phyloP scores from a whole-genome alignment of 1,140 invertebrate species.

The Pectinophora gossypiella region DNA sequence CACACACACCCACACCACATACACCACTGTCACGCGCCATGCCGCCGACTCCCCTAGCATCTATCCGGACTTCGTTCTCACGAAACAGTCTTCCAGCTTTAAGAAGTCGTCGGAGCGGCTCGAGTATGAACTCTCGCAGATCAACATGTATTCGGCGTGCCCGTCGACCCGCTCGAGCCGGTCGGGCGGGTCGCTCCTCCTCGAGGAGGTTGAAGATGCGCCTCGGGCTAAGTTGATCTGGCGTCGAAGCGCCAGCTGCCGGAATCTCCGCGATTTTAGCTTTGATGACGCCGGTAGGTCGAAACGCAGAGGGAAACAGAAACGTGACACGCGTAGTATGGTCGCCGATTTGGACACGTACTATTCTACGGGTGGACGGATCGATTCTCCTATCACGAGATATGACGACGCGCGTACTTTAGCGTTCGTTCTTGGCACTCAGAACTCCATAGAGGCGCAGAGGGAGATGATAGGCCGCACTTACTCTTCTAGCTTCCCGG shows the following conservation, averaged over 20 bases:
- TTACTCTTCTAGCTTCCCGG: slow-evolving; percentile 90
- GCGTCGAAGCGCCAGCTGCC: slow-evolving; percentile 86
- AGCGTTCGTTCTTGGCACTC: slow-evolving; percentile 43
- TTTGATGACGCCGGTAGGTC: slow-evolving; percentile 81
- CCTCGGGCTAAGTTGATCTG: slow-evolving; percentile 24
- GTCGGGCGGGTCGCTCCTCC: slow-evolving; percentile 45
- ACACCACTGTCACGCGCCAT: slow-evolving; percentile 53
- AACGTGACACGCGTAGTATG: slow-evolving; percentile 43
- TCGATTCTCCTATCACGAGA: slow-evolving; percentile 85
- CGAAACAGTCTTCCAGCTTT: slow-evolving; percentile 57
- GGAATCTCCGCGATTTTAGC: slow-evolving; percentile 84
- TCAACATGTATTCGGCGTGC: slow-evolving; percentile 59
- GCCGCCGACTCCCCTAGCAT: slow-evolving; percentile 45
- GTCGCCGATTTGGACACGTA: slow-evolving; percentile 44
- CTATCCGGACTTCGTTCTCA: slow-evolving; percentile 56
- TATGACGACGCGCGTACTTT: slow-evolving; percentile 82
- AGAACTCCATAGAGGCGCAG: slow-evolving; percentile 76
- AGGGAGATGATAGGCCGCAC: slow-evolving; percentile 79
- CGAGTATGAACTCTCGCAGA: slow-evolving; percentile 71
- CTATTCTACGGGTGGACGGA: slow-evolving; percentile 40
- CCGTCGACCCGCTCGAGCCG: slow-evolving; percentile 46
- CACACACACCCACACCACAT: slow-evolving; percentile 25
- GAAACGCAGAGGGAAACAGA: slow-evolving; percentile 68
- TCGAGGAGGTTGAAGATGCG: slow-evolving; percentile 32
- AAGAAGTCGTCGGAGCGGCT: slow-evolving; percentile 70